Evolutionary conservation across 2,113 vertebrate species (phyloP).

Genomic region (Pseudois nayaur): DNA sequence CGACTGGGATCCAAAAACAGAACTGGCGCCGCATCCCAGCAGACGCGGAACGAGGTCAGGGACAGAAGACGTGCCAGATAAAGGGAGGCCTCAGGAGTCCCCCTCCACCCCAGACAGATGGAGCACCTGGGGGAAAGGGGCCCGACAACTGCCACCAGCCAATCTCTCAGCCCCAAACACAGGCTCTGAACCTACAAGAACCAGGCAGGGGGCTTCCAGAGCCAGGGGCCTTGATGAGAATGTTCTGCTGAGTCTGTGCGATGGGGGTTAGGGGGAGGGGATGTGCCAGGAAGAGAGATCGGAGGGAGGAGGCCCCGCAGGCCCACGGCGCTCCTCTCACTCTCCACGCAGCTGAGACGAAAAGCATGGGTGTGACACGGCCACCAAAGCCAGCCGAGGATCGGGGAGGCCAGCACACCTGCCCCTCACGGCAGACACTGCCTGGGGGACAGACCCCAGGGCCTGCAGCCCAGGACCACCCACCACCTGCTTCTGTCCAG

Average conservation of each 20-base stretch:
- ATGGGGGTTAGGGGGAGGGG: rapidly evolving
- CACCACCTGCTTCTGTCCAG: background rate
- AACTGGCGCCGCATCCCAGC: background rate
- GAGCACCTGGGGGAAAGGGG: background rate
- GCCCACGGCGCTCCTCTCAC: background rate
- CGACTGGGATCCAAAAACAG: background rate
- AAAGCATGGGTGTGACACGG: background rate
- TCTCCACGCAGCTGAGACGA: background rate
- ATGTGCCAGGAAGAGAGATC: background rate
- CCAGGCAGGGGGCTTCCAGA: background rate
- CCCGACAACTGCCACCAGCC: background rate
- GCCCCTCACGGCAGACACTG: background rate
- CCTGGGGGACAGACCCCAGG: background rate
- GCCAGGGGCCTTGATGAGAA: background rate
- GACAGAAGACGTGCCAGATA: background rate
- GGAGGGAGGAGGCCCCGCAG: background rate
- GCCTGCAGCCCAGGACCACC: background rate
- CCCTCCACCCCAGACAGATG: background rate
- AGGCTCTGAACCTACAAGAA: background rate
- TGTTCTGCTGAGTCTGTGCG: background rate
- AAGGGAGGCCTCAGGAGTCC: background rate
- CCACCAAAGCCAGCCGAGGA: background rate
- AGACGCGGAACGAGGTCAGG: background rate
- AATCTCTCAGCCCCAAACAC: background rate
- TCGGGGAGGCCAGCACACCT: too few relatives aligned